Percentiles rank a stretch among this genome's conserved stretches.
Conservation (phyloP, 2,797 vertebrate genomes). For the Amblyopsis hoosieri region DNA sequence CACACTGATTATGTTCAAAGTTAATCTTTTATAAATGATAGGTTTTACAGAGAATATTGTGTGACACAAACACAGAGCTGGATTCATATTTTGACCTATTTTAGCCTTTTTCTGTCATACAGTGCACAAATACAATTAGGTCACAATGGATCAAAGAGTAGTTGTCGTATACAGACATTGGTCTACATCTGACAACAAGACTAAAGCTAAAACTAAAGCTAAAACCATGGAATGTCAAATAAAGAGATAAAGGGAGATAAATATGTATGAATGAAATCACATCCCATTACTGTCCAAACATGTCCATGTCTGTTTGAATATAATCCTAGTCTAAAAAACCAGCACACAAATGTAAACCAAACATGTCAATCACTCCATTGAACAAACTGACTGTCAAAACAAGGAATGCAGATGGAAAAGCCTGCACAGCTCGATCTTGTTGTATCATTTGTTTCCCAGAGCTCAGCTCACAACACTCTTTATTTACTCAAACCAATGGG, state of each 20-base stretch:
- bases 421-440: slow-evolving; percentile 31
- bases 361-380: slow-evolving; percentile 30
- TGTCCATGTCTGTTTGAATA: slow-evolving; percentile 9
- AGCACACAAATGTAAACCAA: slow-evolving; percentile 18
- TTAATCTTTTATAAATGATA: background rate
- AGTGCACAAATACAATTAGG: slow-evolving; percentile 66
- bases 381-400: slow-evolving; percentile 10
- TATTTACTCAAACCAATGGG: slow-evolving; percentile 6
- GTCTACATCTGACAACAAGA: slow-evolving; percentile 6
- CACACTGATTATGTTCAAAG: background rate
- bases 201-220: background rate
- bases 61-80: slow-evolving; percentile 20
- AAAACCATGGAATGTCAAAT: background rate
- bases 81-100: slow-evolving; percentile 70
- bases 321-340: slow-evolving; percentile 56
- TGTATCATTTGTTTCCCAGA: slow-evolving; percentile 35
- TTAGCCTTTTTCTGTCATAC: slow-evolving; percentile 53
- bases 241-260: slow-evolving; percentile 20
- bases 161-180: slow-evolving; percentile 39
- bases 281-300: slow-evolving; percentile 4
- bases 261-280: slow-evolving; percentile 16
- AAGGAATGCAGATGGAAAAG: slow-evolving; percentile 13
- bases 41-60: slow-evolving; percentile 15
- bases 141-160: slow-evolving; percentile 70
- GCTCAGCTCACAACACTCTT: slow-evolving; percentile 43